A percentile compares a stretch with the other conserved stretches of the same genome.
phyloP scores from a whole-genome alignment of 1,140 invertebrate genomes.

The Sipha flava region DNA sequence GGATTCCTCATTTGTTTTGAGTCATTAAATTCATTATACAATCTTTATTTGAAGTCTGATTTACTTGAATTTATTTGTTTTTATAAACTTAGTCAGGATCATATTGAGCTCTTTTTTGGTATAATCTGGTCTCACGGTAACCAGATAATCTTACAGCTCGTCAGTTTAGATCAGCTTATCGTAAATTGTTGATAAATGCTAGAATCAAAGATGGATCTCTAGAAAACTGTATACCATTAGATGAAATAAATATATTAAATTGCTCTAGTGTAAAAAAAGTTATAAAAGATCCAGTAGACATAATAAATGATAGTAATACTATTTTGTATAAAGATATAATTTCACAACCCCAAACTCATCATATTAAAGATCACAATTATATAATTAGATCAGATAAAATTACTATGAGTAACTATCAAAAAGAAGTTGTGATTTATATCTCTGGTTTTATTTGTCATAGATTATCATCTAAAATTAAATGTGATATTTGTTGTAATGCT shows the following conservation, averaged over 20 bases:
- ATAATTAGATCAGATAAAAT: not conserved
- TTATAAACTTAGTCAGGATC: not conserved
- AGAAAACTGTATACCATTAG: not conserved
- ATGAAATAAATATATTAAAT: not conserved
- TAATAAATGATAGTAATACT: not conserved
- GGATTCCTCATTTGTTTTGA: not conserved
- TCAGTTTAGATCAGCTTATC: not conserved
- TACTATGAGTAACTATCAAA: not conserved
- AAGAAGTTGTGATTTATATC: not conserved
- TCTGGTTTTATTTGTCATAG: not conserved
- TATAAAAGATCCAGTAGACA: not conserved
- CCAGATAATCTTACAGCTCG: not conserved
- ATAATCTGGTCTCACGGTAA: not conserved
- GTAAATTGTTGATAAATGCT: not conserved
- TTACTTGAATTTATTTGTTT: too few species aligned
- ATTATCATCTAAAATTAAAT: not conserved
- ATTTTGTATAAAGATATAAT: not conserved
- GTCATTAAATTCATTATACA: not conserved
- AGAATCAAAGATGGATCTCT: not conserved
- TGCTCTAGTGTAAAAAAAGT: not conserved
- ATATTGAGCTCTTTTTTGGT: not conserved
- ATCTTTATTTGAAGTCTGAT: not conserved
- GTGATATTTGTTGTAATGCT: not conserved
- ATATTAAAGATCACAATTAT: not conserved
- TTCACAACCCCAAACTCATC: not conserved